A percentile compares a stretch with the other conserved stretches of the same genome.
Conservation (phyloP, 1,140 invertebrate genomes). For the Telenomus remus region DNA sequence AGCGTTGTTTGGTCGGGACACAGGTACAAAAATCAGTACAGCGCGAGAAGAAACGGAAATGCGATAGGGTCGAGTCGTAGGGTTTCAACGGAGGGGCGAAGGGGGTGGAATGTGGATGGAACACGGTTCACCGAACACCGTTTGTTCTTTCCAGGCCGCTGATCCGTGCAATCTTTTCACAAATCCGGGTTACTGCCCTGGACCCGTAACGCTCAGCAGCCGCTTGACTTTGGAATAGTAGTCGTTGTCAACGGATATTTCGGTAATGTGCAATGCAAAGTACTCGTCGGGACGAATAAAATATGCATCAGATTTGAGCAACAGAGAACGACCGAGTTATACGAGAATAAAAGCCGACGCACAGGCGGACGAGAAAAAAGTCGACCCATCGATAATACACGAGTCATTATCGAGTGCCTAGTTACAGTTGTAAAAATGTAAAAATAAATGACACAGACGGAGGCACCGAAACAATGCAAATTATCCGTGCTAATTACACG, state of each 20-base stretch:
- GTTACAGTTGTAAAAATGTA: too few species aligned
- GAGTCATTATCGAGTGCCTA: too few species aligned
- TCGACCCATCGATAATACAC: conserved; percentile 5
- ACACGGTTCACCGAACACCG: conserved; percentile 72
- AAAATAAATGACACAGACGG: too few species aligned
- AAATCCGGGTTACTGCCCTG: conserved; percentile 72
- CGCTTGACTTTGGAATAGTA: conserved; percentile 53
- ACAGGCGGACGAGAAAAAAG: conserved; percentile 8
- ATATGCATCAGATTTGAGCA: conserved; percentile 45
- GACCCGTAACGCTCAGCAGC: conserved; percentile 60
- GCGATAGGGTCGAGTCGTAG: conserved; percentile 60
- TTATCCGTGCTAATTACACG: too few species aligned
- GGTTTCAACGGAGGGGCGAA: conserved; percentile 29
- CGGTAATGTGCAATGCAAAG: conserved; percentile 56
- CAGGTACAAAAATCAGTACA: conserved; percentile 56
- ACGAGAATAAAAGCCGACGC: too few species aligned
- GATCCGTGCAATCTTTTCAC: conserved; percentile 75
- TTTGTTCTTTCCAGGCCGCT: conserved; percentile 74
- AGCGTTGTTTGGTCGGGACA: conserved; percentile 38
- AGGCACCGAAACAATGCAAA: too few species aligned
- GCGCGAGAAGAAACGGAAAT: conserved; percentile 52
- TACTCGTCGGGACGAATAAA: conserved; percentile 55
- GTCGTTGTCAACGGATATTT: conserved; percentile 62
- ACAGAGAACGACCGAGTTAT: conserved; percentile 16
- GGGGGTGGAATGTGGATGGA: conserved; percentile 64